Evolutionary conservation across 1,140 invertebrate species (phyloP).

Genomic region (Eriosoma lanigerum): DNA sequence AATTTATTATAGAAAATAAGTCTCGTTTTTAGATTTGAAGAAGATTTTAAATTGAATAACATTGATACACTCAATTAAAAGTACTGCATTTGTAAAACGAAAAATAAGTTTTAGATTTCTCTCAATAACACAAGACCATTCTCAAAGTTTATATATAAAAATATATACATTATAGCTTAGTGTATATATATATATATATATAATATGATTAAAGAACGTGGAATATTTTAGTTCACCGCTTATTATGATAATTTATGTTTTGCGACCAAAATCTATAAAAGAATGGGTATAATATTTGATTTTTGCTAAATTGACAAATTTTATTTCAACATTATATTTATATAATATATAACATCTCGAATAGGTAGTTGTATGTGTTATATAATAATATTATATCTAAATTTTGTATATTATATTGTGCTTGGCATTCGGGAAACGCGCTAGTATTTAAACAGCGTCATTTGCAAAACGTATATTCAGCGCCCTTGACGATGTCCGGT

Average conservation of each 20-base stretch:
- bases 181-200: no score
- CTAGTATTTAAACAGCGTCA: conserved; percentile 41
- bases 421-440: conserved; percentile 37
- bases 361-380: not conserved
- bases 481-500: conserved; percentile 50
- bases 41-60: no score
- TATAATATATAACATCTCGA: not conserved
- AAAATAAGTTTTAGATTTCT: no score
- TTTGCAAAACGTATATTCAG: conserved; percentile 33
- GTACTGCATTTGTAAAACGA: no score
- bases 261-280: not conserved
- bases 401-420: no score
- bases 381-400: not conserved
- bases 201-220: not conserved
- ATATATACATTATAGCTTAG: no score
- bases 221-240: not conserved
- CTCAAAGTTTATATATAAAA: no score
- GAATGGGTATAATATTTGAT: not conserved
- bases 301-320: not conserved
- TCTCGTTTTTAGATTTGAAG: no score
- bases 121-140: no score
- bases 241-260: not conserved
- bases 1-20: no score
- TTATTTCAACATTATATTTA: not conserved
- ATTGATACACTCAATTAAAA: no score